Percentiles rank a stretch among this genome's conserved stretches.
phyloP scores from a whole-genome alignment of 2,113 vertebrate genomes.

The Etheostoma cragini region DNA sequence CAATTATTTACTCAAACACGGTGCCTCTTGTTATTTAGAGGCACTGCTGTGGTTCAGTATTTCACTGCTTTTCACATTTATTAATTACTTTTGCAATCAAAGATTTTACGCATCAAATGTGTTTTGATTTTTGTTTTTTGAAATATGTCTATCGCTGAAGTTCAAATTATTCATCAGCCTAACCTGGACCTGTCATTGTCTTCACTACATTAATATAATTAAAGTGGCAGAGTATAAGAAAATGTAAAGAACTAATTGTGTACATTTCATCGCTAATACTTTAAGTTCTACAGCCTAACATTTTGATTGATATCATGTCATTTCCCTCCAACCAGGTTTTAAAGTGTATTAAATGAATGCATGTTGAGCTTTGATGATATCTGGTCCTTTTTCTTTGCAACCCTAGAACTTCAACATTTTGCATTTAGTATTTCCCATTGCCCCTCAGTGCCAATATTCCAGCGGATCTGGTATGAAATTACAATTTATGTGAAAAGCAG shows the following conservation, averaged over 20 bases:
- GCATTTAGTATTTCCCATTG: not conserved
- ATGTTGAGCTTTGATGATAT: not conserved
- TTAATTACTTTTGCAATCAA: not conserved
- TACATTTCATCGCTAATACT: not conserved
- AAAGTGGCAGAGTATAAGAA: no score
- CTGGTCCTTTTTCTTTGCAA: not conserved
- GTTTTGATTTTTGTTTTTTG: not conserved
- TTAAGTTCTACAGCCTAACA: not conserved
- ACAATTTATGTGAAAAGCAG: constrained; percentile 4
- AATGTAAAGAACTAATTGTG: not conserved
- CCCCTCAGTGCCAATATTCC: constrained; percentile 1
- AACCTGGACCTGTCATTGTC: not conserved
- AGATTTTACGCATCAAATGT: not conserved
- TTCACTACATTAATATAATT: not conserved
- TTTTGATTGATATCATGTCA: not conserved
- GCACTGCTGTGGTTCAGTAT: not conserved
- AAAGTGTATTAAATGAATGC: not conserved
- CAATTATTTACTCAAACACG: not conserved
- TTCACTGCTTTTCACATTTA: not conserved
- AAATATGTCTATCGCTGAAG: not conserved
- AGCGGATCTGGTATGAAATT: not conserved
- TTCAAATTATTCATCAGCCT: not conserved
- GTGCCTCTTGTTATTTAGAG: not conserved
- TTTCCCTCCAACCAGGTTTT: not conserved
- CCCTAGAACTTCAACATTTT: not conserved